Evolutionary conservation across 2,113 vertebrate species (phyloP).

Genomic region (Rhabdomys dilectus): DNA sequence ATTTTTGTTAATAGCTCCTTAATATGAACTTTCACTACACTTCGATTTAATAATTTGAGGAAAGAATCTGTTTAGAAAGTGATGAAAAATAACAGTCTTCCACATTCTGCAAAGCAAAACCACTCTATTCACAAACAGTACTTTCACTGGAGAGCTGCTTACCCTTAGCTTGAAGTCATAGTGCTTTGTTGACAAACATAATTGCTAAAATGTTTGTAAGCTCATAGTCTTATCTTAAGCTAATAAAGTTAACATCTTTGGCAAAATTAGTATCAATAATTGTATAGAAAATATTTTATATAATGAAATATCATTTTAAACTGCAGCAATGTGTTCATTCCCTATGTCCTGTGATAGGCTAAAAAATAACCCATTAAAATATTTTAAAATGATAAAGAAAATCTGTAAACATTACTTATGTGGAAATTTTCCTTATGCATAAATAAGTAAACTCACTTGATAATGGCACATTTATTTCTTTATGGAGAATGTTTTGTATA

Average conservation of each 20-base stretch:
- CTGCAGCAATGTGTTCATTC: background rate
- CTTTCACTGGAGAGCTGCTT: background rate
- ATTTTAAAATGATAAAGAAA: background rate
- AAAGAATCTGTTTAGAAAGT: background rate
- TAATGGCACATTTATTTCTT: background rate
- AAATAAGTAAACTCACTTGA: background rate
- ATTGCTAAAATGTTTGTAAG: background rate
- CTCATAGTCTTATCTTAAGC: background rate
- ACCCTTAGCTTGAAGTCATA: background rate
- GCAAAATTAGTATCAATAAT: background rate
- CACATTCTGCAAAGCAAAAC: background rate
- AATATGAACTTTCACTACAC: background rate
- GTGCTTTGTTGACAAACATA: background rate
- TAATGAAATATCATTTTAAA: background rate
- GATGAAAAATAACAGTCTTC: background rate
- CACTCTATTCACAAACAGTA: background rate
- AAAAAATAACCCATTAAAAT: background rate
- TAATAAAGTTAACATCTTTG: background rate
- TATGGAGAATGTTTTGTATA: background rate
- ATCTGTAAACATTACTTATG: background rate
- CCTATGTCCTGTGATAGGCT: background rate
- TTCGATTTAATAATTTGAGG: background rate
- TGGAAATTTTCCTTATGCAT: background rate
- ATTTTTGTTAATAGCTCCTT: background rate
- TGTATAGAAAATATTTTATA: background rate